Evolutionary conservation across 2,113 vertebrate species (phyloP), one percentile per base, ranked within the genome.

Genomic region (Corynorhinus townsendii): DNA sequence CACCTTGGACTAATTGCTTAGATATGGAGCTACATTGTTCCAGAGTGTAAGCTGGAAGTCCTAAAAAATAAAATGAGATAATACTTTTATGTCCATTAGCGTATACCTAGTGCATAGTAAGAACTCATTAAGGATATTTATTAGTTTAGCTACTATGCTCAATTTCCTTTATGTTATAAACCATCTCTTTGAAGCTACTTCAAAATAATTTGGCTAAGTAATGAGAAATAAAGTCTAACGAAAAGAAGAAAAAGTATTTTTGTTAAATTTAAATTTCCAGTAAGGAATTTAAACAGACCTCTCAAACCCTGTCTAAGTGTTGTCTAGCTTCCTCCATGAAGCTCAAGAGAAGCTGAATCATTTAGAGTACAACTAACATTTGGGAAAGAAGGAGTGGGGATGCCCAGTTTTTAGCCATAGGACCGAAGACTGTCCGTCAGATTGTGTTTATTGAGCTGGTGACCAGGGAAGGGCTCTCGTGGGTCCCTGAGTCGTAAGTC

Each of bases 211-310:
- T 52, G 54, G 19, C 19, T 83, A 43, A 86, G 86, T 81, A 87
- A 79, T 54, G 71, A 93, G 82, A 87, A 89, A 83, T 33, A 26
- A 9, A 52, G 35, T 79, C 20, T 86, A 22, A 10, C 45, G 56
- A 73, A 91, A 94, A 86, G 75, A 88, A 20, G 79, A 69, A 84
- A 72, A 11, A 69, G n/a, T 15, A 82, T 72, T 84, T 96, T 88
- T 56, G 40, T 80, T 93, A 35, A 81, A 49, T 16, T 40, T n/a
- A n/a, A n/a, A n/a, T n/a, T 11, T 7, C 7, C 4, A 1, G 52
- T 81, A 30, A 82, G 33, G 38, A 52, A 20, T 72, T 77, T 64
- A 85, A 76, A 82, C 19, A 17, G 8, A 20, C 43, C 26, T 45
- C 66, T 43, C 12, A 5, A 72, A 56, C 4, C 16, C 15, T 66